Percentiles rank a stretch among this genome's conserved stretches.
These are phyloP conservation scores for Eudasyphora cyanicolor DNA, from an alignment of 2,888 invertebrate genomes.

Conservation along the genomic window DNA sequence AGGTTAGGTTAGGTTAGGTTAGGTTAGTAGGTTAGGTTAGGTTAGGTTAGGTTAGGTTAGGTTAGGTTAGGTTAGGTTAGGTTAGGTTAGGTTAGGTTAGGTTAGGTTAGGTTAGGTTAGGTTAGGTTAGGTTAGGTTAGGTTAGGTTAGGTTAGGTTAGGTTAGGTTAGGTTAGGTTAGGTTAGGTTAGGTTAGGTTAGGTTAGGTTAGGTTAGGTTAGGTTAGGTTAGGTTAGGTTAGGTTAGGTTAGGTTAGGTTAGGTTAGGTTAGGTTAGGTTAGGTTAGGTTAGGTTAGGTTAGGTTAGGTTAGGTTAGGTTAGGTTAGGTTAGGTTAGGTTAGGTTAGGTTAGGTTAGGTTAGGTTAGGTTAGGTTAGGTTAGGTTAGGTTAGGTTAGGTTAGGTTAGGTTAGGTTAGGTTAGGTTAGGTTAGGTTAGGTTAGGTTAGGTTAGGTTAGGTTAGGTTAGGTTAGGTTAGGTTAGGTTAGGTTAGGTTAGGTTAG, in stretches of 20 bases:
- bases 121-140: constrained; percentile 10
- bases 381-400: not conserved
- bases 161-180: constrained; percentile 13
- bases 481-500: constrained; percentile 33
- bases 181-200: constrained; percentile 7
- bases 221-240: not conserved
- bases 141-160: not conserved
- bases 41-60: constrained; percentile 7
- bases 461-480: constrained; percentile 32
- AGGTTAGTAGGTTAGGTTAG: no score
- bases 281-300: constrained; percentile 12
- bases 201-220: constrained; percentile 4
- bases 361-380: not conserved
- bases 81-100: constrained; percentile 2
- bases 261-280: not conserved
- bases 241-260: not conserved
- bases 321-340: not conserved
- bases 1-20: not conserved
- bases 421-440: no score
- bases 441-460: no score
- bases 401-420: constrained; percentile 35
- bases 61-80: constrained; percentile 2
- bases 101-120: constrained; percentile 7
- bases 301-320: not conserved
- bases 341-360: not conserved